Conservation (phyloP, 2,888 invertebrate genomes). For the Lymantria dispar region DNA sequence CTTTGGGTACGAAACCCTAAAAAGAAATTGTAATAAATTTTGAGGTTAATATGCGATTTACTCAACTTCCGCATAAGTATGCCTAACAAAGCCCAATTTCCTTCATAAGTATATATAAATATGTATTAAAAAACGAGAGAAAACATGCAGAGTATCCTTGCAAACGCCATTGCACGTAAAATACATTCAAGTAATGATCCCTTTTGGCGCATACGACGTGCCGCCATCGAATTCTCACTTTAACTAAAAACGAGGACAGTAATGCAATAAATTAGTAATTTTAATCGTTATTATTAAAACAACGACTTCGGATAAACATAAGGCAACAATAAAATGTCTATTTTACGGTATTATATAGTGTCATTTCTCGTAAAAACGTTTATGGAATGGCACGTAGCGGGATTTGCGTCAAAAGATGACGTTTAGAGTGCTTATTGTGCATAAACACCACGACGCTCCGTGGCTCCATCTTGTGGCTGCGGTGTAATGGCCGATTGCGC, state of each 20-base stretch:
- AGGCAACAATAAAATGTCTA: slow-evolving; percentile 64
- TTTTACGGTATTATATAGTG: slow-evolving; percentile 62
- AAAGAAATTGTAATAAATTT: too few relatives aligned
- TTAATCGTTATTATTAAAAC: slow-evolving; percentile 77
- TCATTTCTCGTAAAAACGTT: slow-evolving; percentile 64
- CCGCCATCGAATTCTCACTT: slow-evolving; percentile 44
- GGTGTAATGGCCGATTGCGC: slow-evolving; percentile 57
- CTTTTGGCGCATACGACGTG: slow-evolving; percentile 43
- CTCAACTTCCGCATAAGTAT: too few relatives aligned
- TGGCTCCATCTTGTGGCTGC: slow-evolving; percentile 49
- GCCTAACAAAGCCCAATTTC: too few relatives aligned
- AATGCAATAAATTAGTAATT: slow-evolving; percentile 71
- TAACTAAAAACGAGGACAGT: slow-evolving; percentile 58
- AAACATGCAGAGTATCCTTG: neutral
- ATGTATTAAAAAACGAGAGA: neutral
- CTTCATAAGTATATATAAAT: neutral
- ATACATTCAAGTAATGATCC: slow-evolving; percentile 34
- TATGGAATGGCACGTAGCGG: slow-evolving; percentile 49
- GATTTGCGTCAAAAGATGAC: slow-evolving; percentile 63
- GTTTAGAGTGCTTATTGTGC: slow-evolving; percentile 56
- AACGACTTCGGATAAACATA: slow-evolving; percentile 58
- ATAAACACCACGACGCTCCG: slow-evolving; percentile 49
- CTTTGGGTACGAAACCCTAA: too few relatives aligned
- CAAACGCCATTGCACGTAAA: slow-evolving; percentile 46
- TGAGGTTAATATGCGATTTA: too few relatives aligned